Evolutionary conservation across 1,140 invertebrate genomes (phyloP), one percentile per base, ranked within the genome.

Genomic region (Cyrtorhinus lividipennis): DNA sequence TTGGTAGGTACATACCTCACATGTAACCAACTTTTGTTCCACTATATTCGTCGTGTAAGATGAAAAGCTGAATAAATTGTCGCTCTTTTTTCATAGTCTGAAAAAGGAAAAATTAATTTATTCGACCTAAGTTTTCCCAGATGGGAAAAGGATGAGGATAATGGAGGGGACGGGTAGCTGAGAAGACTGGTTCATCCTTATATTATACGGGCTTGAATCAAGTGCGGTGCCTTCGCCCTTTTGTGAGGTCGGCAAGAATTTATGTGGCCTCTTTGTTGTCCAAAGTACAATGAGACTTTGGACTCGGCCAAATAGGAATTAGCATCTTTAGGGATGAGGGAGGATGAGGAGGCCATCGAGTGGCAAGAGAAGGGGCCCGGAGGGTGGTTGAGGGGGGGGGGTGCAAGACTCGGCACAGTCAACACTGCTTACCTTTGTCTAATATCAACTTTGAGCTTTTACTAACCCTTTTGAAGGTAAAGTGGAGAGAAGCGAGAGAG

Each of bases 181-280:
- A 20, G 48, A 53, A 12, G 56, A 13, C 20, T 24, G 25, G 56
- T 58, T 58, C 25, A 25, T 58, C 56, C 56, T 58, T 24, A 58
- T 58, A 58, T n/a, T 58, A 58, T 58, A 58, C 56, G 23, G 56
- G 24, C 25, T 25, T 58, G 56, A 58, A 58, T 58, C 56, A 58
- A 58, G 56, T 24, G 24, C 22, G 8, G 12, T 18, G 12, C 56
- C 24, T 18, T 58, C 25, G 22, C 56, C 20, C 56, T 58, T 58
- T 58, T 58, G 56, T 58, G 56, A 58, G 25, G 56, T 18, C 56
- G 13, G 22, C 56, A 58, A 58, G 56, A 58, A 58, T 58, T 58
- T 58, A 58, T 58, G 56, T 24, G 56, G 8, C 23, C 56, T 58
- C 56, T 58, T 58, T 58, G 56, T 58, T 58, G 56, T 26, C 56